Base-by-base conservation (phyloP, 2,113 vertebrate species). In the Pelusios castaneus region DNA sequence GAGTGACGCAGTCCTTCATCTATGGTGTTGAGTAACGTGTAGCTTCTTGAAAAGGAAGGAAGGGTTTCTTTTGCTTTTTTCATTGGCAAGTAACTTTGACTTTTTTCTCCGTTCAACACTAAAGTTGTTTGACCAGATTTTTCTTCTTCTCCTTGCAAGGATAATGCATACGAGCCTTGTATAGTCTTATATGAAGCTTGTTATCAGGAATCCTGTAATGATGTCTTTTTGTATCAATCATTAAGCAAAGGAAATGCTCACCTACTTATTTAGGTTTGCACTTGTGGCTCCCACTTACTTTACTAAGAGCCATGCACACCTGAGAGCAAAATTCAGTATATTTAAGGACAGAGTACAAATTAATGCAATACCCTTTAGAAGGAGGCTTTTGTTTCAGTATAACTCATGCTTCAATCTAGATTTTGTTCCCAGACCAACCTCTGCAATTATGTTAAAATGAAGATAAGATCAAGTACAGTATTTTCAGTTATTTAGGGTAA, bases 401-500 rank as follows among this genome's bases (percentile, higher is more conserved):
- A 73, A 8, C 58, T 38, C 63, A 6, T 38, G 21, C 63, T 70
- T 38, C n/a, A 38, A 70, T 16, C 41, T 41, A 43, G 10, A 24
- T 43, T 43, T 25, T 75, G 70, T 75, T 41, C 38, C 38, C 38
- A 75, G 38, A 25, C 10, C 21, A 6, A 16, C 31, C 31, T 6
- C 8, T 19, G 7, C 0, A 91, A 54, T 24, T 9, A 27, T 0
- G 22, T 63, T 6, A 34, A 47, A n/a, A n/a, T 0, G 0, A 76
- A 75, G 73, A 0, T 1, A 22, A 43, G 4, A 0, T 9, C 2
- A 0, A 22, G 43, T 70, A 89, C 38, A 21, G 3, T 3, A 22
- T 2, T 34, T 55, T 58, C 6, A 21, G 5, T 79, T 47, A 83
- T 22, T 9, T 29, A 34, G 29, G 3, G 1, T 17, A 58, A n/a